Evolutionary conservation across 2,113 vertebrate genomes (phyloP), one percentile per base, ranked within the genome.

Genomic region (Chascanopsetta lugubris): DNA sequence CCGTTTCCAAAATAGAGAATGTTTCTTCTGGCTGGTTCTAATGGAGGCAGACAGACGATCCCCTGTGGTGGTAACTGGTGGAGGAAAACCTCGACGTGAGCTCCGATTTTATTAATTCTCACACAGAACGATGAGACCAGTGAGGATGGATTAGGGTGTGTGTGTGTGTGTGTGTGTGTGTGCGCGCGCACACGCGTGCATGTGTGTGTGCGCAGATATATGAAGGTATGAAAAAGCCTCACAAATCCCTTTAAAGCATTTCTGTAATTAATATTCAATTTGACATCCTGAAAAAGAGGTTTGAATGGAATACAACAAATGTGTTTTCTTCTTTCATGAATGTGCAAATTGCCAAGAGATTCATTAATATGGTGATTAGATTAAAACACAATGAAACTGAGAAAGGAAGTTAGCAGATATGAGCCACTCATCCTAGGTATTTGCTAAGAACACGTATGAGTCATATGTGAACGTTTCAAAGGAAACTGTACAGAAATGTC

Each of bases 21-120:
- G 3, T 63, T 67, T 65, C 43, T 72, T 69, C 51, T 74, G 59
- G 46, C 32, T 74, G 59, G 46, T 29, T 8, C 36, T 65, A 58
- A 72, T 40, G 40, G 38, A 71, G 63, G 20, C 72, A 81, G 61
- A 57, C 69, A 67, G 66, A 74, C 11, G 54, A 66, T 74, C 79
- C 66, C 74, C 68, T 55, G 42, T 25, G 0, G 71, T 60, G 61
- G 46, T 1, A 2, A 66, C 50, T 34, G 43, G 66, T 55, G 53
- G 51, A 61, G 58, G 69, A 60, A 75, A 66, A 62, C 42, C 60
- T 53, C 20, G 51, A 47, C 48, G 22, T 25, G 42, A 65, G 43
- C 68, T 58, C 26, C 73, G 61, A 22, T 73, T 75, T 76, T 55
- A 61, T 64, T 66, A 30, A 59, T 66, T 60, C 48, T 32, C 40